A percentile compares a stretch with the other conserved stretches of the same genome.
phyloP scores from a whole-genome alignment of 2,113 vertebrate species.

The Ammodytes marinus region DNA sequence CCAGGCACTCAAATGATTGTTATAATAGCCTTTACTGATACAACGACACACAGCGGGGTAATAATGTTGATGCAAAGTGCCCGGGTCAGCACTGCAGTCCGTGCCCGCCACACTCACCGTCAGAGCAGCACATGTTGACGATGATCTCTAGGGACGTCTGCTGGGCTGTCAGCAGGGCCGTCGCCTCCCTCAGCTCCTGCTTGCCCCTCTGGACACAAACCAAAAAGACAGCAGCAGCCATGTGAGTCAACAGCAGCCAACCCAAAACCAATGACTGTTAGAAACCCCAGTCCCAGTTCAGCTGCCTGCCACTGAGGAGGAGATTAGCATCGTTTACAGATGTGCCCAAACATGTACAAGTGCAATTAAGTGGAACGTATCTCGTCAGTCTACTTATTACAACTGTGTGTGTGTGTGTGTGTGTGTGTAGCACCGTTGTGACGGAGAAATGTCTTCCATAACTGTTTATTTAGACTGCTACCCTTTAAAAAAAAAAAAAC shows the following conservation, averaged over 20 bases:
- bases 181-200: conserved; percentile 90
- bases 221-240: conserved; percentile 35
- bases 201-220: conserved; percentile 85
- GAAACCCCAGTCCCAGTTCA: conserved; percentile 26
- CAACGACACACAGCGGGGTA: conserved; percentile 50
- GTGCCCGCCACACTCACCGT: conserved; percentile 85
- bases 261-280: conserved; percentile 52
- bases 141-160: conserved; percentile 97
- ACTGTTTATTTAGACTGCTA: background rate
- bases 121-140: conserved; percentile 97
- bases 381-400: background rate
- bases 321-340: conserved; percentile 11
- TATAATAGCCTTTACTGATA: conserved; percentile 21
- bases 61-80: conserved; percentile 56
- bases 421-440: background rate
- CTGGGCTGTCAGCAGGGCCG: conserved; percentile 93
- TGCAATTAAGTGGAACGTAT: background rate
- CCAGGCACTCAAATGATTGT: background rate
- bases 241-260: conserved; percentile 61
- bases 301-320: conserved; percentile 3
- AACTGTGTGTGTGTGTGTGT: background rate
- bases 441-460: too few relatives aligned
- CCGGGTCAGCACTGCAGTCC: conserved; percentile 57
- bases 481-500: background rate
- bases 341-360: background rate